Conservation (phyloP, 2,797 vertebrate species). For the Poecilia picta region DNA sequence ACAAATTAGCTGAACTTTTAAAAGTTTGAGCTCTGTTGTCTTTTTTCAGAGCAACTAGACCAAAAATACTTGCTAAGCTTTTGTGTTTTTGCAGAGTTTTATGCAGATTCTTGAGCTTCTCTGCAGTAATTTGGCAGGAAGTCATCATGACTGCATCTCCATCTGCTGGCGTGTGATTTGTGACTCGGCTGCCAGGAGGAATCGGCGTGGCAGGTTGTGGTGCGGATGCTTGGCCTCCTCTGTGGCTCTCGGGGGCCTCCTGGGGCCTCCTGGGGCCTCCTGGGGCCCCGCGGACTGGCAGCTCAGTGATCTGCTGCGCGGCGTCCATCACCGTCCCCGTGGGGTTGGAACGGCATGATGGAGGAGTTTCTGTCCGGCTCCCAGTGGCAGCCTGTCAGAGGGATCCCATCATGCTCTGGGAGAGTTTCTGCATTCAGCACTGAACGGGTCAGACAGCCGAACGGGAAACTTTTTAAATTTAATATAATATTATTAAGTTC, state of each 20-base stretch:
- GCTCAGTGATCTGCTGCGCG: background rate
- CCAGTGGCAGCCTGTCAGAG: background rate
- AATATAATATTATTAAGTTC: background rate
- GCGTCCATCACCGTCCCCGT: background rate
- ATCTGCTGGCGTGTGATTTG: constrained; percentile 4
- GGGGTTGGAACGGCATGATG: background rate
- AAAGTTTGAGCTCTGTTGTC: too few species aligned
- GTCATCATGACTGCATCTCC: background rate
- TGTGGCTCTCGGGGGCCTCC: background rate
- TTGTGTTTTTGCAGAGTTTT: background rate
- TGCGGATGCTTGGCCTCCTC: background rate
- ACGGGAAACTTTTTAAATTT: background rate
- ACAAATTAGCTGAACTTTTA: too few species aligned
- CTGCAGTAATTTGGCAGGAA: background rate
- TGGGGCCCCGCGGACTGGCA: constrained; percentile 3
- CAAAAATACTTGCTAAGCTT: too few species aligned
- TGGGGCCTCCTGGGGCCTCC: background rate
- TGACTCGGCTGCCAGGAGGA: constrained; percentile 11
- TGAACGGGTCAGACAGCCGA: background rate
- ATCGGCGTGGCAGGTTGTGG: background rate
- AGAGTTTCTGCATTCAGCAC: background rate
- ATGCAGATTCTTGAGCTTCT: background rate
- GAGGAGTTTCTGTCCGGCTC: background rate
- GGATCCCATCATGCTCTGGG: background rate
- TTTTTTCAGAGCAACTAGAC: too few species aligned